Conservation (phyloP, 2,797 vertebrate species). For the Alfaro cultratus region DNA sequence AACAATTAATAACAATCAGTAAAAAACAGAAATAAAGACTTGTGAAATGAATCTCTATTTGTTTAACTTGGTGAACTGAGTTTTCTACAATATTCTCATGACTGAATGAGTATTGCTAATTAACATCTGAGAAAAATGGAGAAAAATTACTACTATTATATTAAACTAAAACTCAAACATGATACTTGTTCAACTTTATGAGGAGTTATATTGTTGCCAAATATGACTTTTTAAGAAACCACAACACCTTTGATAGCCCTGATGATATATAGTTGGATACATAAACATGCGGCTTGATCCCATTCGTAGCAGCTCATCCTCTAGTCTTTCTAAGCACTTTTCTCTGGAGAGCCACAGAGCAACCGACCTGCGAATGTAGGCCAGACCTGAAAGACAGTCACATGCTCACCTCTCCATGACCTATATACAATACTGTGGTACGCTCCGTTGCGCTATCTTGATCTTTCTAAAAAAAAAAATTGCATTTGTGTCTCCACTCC, state of each 20-base stretch:
- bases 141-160: too few relatives aligned
- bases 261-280: neutral
- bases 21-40: neutral
- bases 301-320: constrained; percentile 13
- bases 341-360: constrained; percentile 23
- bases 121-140: neutral
- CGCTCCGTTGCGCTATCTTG: constrained; percentile 2
- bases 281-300: constrained; percentile 1
- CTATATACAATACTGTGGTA: neutral
- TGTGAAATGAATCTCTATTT: neutral
- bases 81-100: neutral
- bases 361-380: constrained; percentile 66
- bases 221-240: neutral
- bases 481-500: constrained; percentile 29
- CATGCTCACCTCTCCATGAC: constrained; percentile 17
- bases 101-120: neutral
- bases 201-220: neutral
- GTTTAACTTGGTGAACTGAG: neutral
- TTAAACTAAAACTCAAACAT: neutral
- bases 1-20: too few relatives aligned
- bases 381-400: constrained; percentile 33
- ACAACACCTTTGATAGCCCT: neutral
- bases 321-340: constrained; percentile 21
- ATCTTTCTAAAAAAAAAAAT: constrained; percentile 18
- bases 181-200: neutral